Percentiles rank a stretch among this genome's conserved stretches.
Evolutionary conservation across 2,113 vertebrate species (phyloP).

Genomic region (Hemiprocne comata): DNA sequence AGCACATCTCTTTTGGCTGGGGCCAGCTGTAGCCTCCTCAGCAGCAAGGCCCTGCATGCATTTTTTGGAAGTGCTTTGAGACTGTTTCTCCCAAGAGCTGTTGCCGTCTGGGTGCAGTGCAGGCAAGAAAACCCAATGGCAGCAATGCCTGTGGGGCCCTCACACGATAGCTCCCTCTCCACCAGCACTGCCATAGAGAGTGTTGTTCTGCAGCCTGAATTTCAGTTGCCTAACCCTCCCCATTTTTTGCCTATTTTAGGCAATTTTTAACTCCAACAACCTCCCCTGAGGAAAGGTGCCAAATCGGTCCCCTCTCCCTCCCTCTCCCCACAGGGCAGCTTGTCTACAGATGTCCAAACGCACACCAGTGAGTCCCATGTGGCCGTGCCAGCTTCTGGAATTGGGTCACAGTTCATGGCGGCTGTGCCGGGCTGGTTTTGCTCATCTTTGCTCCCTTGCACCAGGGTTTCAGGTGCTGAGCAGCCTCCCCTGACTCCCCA

Average conservation of each 20-base stretch:
- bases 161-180: background rate
- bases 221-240: background rate
- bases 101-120: background rate
- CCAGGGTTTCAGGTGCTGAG: background rate
- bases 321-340: background rate
- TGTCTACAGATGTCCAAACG: background rate
- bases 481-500: background rate
- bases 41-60: background rate
- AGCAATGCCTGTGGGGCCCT: background rate
- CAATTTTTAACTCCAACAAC: background rate
- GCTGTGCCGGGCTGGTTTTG: background rate
- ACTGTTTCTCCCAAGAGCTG: background rate
- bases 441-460: background rate
- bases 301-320: accelerated
- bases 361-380: accelerated
- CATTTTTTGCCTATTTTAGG: background rate
- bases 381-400: accelerated
- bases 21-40: background rate
- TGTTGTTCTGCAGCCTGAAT: background rate
- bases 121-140: background rate
- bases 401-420: background rate
- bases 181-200: background rate
- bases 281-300: background rate
- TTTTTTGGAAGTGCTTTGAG: background rate
- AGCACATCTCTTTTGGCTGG: background rate